Conservation (phyloP, 2,888 invertebrate species). For the Tachina fera region DNA sequence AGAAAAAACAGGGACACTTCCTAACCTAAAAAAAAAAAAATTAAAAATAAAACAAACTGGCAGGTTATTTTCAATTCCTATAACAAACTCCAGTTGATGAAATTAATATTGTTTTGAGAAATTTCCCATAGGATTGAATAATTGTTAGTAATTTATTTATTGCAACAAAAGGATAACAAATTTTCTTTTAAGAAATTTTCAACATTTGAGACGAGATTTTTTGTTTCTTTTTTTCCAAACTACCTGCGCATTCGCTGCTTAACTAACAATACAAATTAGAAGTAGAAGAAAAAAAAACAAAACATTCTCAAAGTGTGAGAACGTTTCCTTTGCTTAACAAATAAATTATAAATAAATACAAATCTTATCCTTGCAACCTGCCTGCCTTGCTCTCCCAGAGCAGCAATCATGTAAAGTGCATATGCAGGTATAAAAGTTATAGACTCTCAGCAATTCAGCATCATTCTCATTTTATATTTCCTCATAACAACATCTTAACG, state of each 20-base stretch:
- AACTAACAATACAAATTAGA: constrained; percentile 53
- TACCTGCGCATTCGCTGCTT: constrained; percentile 40
- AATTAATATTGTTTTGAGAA: constrained; percentile 10
- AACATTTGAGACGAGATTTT: constrained; percentile 48
- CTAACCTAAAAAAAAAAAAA: neutral
- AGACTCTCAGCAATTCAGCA: constrained; percentile 56
- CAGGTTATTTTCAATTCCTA: constrained; percentile 26
- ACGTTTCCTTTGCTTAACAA: constrained; percentile 46
- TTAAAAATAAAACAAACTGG: neutral
- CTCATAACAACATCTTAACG: constrained; percentile 58
- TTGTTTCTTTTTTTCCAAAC: constrained; percentile 25
- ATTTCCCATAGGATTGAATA: constrained; percentile 55
- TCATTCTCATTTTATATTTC: constrained; percentile 64
- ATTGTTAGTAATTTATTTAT: constrained; percentile 49
- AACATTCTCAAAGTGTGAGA: constrained; percentile 64
- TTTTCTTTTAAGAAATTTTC: constrained; percentile 48
- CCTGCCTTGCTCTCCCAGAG: constrained; percentile 48
- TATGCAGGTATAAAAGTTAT: constrained; percentile 52
- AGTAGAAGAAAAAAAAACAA: neutral
- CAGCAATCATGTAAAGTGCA: neutral
- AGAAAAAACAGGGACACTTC: constrained; percentile 4
- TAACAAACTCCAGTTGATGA: neutral
- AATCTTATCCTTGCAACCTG: constrained; percentile 67
- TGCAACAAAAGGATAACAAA: constrained; percentile 32
- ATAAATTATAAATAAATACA: constrained; percentile 32